Evolutionary conservation across 1,140 invertebrate species (phyloP), one percentile per base, ranked within the genome.

Genomic region (Drosophila paulistorum): DNA sequence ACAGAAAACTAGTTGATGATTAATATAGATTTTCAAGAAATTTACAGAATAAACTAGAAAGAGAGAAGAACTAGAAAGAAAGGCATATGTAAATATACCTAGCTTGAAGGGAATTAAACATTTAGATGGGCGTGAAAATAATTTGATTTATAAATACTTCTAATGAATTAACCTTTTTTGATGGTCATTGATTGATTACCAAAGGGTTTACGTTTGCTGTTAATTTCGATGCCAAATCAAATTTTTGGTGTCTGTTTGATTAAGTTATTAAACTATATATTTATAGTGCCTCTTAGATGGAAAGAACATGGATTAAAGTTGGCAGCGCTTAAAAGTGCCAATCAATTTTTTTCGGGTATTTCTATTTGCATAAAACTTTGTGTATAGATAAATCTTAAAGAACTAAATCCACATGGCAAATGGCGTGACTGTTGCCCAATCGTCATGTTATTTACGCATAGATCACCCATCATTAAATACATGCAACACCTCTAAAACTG

Each of bases 401-500:
- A 48, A 48, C 74, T 63, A 81, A 81, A 75, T 75, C 42, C 65
- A 75, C 51, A 76, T 59, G 11, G 37, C 57, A 14, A 59, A 17
- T 30, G 20, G 39, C 30, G 39, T n/a, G 23, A 48, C 2, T 39
- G 42, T 35, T 9, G 14, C 41, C 20, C 37, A 37, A 73, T 63
- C 59, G 58, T 71, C 58, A 71, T 68, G 66, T 68, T 86, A 51
- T 51, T 51, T 51, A 51, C 61, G 79, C 79, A 87, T 76, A 87
- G 71, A 82, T 86, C 75, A 68, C 69, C 45, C 65, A 61, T 83
- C 84, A 77, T 86, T 86, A 86, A 59, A 66, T 62, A 71, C 83
- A 86, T 80, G 83, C 83, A 86, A 87, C 73, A 72, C 72, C 67
- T 83, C 68, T 65, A 51, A 87, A 86, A 89, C 83, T 87, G 83